Conservation (phyloP, 2,797 vertebrate genomes). For the Petrocephalus sullivani region DNA sequence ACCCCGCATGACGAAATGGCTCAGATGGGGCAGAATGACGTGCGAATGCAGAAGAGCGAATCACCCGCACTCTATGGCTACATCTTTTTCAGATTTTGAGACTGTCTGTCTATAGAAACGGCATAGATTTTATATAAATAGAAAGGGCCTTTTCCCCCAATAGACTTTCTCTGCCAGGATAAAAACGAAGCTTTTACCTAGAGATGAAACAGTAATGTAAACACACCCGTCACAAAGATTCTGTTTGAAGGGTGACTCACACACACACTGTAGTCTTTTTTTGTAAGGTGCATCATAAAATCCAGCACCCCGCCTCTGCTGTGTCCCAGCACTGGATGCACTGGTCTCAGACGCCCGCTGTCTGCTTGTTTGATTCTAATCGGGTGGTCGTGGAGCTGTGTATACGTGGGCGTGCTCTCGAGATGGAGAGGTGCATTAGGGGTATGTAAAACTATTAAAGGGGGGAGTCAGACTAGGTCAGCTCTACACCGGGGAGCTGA, state of each 20-base stretch:
- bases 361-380: not conserved
- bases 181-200: not conserved
- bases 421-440: not conserved
- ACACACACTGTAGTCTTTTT: not conserved
- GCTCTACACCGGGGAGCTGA: not conserved
- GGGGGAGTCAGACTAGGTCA: not conserved
- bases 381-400: not conserved
- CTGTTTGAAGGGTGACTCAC: not conserved
- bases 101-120: not conserved
- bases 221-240: not conserved
- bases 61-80: not conserved
- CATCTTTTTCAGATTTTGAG: not conserved
- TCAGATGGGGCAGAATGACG: not conserved
- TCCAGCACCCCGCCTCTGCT: not conserved
- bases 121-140: not conserved
- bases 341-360: not conserved
- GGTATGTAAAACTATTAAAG: not conserved
- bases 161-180: not conserved
- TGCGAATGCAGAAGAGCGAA: not conserved
- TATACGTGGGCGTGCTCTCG: not conserved
- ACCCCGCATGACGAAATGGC: not conserved
- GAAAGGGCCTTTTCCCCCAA: not conserved
- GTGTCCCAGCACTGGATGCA: not conserved
- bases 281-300: not conserved
- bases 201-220: constrained; percentile 12